Base-by-base conservation (phyloP, 2,888 invertebrate species). In the Eupeodes luniger region DNA sequence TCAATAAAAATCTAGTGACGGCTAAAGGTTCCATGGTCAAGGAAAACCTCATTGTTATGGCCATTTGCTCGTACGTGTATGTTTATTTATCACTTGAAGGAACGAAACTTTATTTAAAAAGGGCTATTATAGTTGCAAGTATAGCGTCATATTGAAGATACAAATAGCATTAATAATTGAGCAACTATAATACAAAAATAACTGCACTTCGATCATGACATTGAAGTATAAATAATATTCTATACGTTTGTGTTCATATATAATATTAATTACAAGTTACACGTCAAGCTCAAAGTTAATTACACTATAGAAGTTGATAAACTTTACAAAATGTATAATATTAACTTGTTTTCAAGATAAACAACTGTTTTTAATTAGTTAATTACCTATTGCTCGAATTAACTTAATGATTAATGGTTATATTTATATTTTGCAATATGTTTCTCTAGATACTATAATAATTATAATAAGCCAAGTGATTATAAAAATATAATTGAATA, bases 211-310 rank as follows among this genome's bases (percentile, higher is more conserved):
- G 40, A 12, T 69, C 69, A n/a, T 69, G 69, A 53, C 69, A 69
- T 40, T 69, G 53, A 55, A 40, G 0, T 40, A 40, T 7, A 19
- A 19, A 44, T n/a, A 55, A 55, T 27, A 27, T 27, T 27, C 27
- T 27, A 27, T 27, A 27, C 27, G 27, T 2, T 27, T 27, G 27
- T 27, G 16, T 53, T 1, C 16, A 53, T 36, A 53, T 36, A 40
- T 34, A 53, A 7, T 62, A 40, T 55, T 55, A 77, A 76, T 76
- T 55, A 12, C 36, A 61, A 64, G 5, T 64, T 55, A 11, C 62
- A 44, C 49, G 47, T 70, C 76, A 76, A 76, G 62, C 76, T 75
- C n/a, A 16, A 55, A n/a, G 57, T 64, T 27, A 59, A 19, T 72
- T 67, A 40, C 5, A 9, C 36, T 64, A 27, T 3, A n/a, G 40